A percentile compares a stretch with the other conserved stretches of the same genome.
Conservation (phyloP, 2,113 vertebrate genomes). For the Callaeas wilsoni region DNA sequence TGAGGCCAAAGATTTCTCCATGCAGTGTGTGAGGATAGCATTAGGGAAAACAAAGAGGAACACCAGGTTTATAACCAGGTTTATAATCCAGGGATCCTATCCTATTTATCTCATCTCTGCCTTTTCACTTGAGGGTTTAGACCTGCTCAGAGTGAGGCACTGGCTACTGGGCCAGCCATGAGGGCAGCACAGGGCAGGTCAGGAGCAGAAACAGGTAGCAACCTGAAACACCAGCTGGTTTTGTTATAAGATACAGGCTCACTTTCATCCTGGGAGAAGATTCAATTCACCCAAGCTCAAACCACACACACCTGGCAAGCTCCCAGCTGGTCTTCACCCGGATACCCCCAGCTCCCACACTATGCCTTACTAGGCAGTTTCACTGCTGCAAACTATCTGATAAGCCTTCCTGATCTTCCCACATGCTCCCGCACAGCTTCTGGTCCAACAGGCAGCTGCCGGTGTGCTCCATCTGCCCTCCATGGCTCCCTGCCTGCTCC, state of each 20-base stretch:
- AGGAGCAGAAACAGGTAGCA: not conserved
- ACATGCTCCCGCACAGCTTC: not conserved
- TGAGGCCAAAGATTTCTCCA: not conserved
- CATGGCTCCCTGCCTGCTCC: not conserved
- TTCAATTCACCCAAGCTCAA: not conserved
- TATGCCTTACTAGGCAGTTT: slow-evolving; percentile 34
- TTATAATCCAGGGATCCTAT: not conserved
- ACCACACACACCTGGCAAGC: slow-evolving; percentile 1
- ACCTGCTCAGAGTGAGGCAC: not conserved
- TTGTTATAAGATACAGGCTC: not conserved
- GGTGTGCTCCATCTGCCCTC: not conserved
- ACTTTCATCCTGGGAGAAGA: slow-evolving; percentile 35
- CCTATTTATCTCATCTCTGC: not conserved
- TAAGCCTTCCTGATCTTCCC: slow-evolving; percentile 52
- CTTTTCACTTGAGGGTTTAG: not conserved
- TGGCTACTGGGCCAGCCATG: not conserved
- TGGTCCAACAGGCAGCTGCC: not conserved
- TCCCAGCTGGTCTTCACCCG: not conserved
- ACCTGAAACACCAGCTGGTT: slow-evolving; percentile 27
- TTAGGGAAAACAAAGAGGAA: not conserved
- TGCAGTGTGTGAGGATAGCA: not conserved
- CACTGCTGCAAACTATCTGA: slow-evolving; percentile 23
- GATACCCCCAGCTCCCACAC: slow-evolving; percentile 44
- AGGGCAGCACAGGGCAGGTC: not conserved
- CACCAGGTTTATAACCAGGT: not conserved